These are phyloP conservation scores for Myiagra hebetior DNA, from an alignment of 2,113 vertebrate genomes.

Conservation along the genomic window DNA sequence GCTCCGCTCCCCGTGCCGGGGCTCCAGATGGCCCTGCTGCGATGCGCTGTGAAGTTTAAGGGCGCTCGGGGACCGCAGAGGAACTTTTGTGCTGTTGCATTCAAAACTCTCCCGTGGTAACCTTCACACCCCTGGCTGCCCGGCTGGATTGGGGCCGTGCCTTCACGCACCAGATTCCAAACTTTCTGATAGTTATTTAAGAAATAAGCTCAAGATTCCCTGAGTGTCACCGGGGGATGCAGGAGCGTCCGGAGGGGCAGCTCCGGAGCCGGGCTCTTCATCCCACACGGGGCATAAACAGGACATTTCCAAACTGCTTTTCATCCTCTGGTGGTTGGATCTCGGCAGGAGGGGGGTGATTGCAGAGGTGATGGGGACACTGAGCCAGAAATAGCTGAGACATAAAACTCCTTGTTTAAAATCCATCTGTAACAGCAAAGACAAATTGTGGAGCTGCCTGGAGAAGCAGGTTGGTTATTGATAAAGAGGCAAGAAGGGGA, in stretches of 20 bases:
- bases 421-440: not conserved
- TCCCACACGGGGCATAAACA: not conserved
- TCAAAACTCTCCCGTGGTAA: not conserved
- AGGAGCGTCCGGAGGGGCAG: not conserved
- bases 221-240: not conserved
- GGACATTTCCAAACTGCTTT: not conserved
- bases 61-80: not conserved
- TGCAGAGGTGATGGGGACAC: not conserved
- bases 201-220: not conserved
- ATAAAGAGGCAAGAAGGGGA: not conserved
- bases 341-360: not conserved
- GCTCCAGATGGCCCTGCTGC: not conserved
- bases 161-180: not conserved
- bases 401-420: not conserved
- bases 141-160: not conserved
- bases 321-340: not conserved
- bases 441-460: not conserved
- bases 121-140: not conserved
- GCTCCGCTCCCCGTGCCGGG: not conserved
- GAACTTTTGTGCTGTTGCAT: not conserved
- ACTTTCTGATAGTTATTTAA: rapidly evolving
- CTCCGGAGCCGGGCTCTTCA: not conserved
- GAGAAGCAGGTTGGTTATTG: not conserved
- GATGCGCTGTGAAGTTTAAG: not conserved
- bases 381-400: not conserved